Percentiles rank a stretch among this genome's conserved stretches.
phyloP scores from a whole-genome alignment of 2,113 vertebrate species.

The Cyphomyrus discorhynchus region DNA sequence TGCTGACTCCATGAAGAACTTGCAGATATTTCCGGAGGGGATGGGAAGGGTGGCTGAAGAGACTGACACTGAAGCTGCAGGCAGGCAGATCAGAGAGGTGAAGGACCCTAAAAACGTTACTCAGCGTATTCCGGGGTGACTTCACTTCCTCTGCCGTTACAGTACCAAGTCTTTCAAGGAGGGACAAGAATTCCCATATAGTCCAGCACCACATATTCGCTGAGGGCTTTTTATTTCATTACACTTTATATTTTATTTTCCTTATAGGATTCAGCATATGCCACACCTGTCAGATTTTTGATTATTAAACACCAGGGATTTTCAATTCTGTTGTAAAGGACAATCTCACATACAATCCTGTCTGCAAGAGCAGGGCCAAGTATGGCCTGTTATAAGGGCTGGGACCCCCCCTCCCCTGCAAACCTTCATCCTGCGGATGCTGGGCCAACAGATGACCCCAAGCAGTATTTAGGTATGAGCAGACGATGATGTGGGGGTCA shows the following conservation, averaged over 20 bases:
- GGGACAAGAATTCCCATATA: background rate
- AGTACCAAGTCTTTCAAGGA: background rate
- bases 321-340: background rate
- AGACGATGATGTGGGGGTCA: background rate
- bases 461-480: background rate
- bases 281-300: background rate
- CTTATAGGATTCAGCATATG: background rate
- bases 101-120: background rate
- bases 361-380: background rate
- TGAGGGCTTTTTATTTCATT: background rate
- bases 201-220: background rate
- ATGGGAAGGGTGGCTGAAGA: background rate
- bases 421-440: background rate
- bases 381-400: background rate
- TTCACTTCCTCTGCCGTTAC: background rate
- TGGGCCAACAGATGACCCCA: background rate
- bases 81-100: background rate
- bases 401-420: background rate
- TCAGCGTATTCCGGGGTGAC: background rate
- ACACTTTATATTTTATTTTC: background rate
- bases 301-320: background rate
- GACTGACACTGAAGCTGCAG: background rate
- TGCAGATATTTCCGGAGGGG: background rate
- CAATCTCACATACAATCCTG: background rate
- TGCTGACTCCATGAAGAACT: background rate